A percentile compares a stretch with the other conserved stretches of the same genome.
Evolutionary conservation across 2,888 invertebrate genomes (phyloP).

Genomic region (Koerneria pararmatus): DNA sequence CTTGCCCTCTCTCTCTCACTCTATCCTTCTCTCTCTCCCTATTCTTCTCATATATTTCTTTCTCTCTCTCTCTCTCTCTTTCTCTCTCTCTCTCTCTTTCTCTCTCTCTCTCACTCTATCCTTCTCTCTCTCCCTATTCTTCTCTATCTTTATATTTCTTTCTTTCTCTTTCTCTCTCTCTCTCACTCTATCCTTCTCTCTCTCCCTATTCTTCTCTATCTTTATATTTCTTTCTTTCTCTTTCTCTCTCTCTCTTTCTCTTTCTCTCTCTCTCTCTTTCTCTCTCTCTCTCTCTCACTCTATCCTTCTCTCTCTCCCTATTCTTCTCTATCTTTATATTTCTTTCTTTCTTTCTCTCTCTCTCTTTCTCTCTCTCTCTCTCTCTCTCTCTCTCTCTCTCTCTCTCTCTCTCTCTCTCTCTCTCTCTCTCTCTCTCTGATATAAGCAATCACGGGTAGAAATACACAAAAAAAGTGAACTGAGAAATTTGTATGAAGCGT

Average conservation of each 20-base stretch:
- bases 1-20: background rate
- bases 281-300: too few relatives aligned
- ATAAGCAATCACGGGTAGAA: too few relatives aligned
- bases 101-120: conserved; percentile 20
- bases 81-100: conserved; percentile 4
- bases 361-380: too few relatives aligned
- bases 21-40: conserved; percentile 17
- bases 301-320: too few relatives aligned
- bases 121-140: conserved; percentile 13
- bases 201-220: background rate
- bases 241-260: background rate
- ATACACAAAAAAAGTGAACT: too few relatives aligned
- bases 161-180: background rate
- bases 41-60: background rate
- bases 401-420: background rate
- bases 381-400: too few relatives aligned
- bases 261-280: too few relatives aligned
- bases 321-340: too few relatives aligned
- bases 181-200: background rate
- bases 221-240: background rate
- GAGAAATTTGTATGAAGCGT: too few relatives aligned
- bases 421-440: background rate
- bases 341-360: too few relatives aligned
- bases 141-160: conserved; percentile 3
- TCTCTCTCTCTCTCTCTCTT: background rate